phyloP scores from a whole-genome alignment of 1,140 invertebrate genomes.

The Drosophila arawakana region DNA sequence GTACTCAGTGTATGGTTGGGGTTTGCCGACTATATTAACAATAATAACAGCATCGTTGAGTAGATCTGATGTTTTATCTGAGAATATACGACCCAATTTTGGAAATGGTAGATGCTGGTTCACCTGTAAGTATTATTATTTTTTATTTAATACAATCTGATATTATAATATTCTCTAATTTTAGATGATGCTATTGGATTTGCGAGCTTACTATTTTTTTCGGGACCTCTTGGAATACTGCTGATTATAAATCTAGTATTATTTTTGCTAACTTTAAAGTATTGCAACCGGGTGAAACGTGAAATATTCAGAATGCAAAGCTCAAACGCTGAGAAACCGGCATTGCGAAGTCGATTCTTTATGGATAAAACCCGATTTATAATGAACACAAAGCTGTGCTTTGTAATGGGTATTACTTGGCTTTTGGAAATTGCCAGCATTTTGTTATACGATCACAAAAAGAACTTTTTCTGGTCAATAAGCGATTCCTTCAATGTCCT shows the following conservation, averaged over 20 bases:
- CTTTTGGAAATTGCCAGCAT: conserved; percentile 88
- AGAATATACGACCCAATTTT: conserved; percentile 85
- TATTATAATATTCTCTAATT: not conserved
- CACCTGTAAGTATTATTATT: conserved; percentile 83
- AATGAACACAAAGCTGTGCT: conserved; percentile 89
- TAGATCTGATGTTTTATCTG: conserved; percentile 82
- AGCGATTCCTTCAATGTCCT: conserved; percentile 87
- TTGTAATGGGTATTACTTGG: conserved; percentile 91
- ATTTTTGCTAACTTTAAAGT: conserved; percentile 88
- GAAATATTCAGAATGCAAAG: conserved; percentile 88
- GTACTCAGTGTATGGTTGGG: conserved; percentile 88
- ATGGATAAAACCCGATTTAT: conserved; percentile 88
- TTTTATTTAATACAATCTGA: not conserved
- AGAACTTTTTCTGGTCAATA: conserved; percentile 85
- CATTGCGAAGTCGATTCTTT: conserved; percentile 86
- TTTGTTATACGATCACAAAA: conserved; percentile 83
- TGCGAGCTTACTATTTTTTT: conserved; percentile 87
- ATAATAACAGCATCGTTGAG: conserved; percentile 85
- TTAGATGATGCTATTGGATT: conserved; percentile 72
- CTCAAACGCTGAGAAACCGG: conserved; percentile 85
- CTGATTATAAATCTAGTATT: conserved; percentile 87
- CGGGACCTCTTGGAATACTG: conserved; percentile 87
- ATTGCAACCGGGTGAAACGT: conserved; percentile 88
- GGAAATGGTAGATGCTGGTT: conserved; percentile 86
- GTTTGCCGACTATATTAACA: conserved; percentile 85